A percentile compares a stretch with the other conserved stretches of the same genome.
Conservation (phyloP, 2,888 invertebrate species). For the Xanthia togata region DNA sequence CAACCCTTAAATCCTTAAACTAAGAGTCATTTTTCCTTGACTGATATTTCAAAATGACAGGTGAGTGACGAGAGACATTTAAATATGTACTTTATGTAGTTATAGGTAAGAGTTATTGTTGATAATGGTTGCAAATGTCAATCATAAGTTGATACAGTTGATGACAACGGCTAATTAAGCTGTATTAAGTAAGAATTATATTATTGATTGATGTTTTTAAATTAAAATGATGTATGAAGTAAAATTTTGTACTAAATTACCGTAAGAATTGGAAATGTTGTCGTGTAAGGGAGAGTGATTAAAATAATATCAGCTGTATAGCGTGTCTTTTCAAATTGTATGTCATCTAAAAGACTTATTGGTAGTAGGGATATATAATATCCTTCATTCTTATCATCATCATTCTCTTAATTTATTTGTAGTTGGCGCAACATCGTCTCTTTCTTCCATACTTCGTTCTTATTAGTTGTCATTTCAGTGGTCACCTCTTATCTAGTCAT, state of each 20-base stretch:
- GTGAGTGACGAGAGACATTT: conserved; percentile 51
- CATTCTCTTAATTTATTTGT: background rate
- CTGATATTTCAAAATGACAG: conserved; percentile 61
- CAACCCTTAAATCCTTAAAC: conserved; percentile 34
- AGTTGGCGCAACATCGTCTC: background rate
- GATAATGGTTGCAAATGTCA: conserved; percentile 55
- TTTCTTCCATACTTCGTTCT: too few species aligned
- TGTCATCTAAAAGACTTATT: background rate
- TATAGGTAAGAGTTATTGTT: conserved; percentile 37
- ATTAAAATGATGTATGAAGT: conserved; percentile 33
- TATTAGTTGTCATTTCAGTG: too few species aligned
- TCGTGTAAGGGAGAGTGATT: conserved; percentile 22
- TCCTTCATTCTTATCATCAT: too few species aligned
- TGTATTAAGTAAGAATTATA: conserved; percentile 58
- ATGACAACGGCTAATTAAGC: conserved; percentile 63
- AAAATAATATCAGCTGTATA: conserved; percentile 30
- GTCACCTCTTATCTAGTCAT: too few species aligned
- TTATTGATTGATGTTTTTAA: conserved; percentile 53
- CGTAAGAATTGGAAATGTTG: conserved; percentile 31
- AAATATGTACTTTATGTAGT: conserved; percentile 39
- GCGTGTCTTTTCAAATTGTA: background rate
- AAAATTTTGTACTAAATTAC: conserved; percentile 32
- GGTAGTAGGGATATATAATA: background rate
- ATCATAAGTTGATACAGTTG: conserved; percentile 54
- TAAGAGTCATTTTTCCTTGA: conserved; percentile 38